Evolutionary conservation across 1,140 invertebrate species (phyloP).

Genomic region (Pygmarrhopalites habei): DNA sequence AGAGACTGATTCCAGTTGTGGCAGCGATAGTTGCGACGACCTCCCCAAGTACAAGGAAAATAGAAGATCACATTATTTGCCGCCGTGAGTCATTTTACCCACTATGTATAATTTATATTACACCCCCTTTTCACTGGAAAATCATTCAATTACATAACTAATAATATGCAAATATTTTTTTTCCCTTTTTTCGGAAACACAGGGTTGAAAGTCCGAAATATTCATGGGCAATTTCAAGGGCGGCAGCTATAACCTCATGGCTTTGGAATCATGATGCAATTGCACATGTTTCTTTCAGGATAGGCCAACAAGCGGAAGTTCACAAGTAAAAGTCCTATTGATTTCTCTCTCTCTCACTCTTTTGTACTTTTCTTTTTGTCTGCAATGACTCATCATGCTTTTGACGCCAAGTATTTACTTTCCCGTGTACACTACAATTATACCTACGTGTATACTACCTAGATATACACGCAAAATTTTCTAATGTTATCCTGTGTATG

Average conservation of each 20-base stretch:
- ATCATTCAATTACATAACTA: no score
- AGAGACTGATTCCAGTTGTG: slow-evolving; percentile 12
- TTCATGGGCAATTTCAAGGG: slow-evolving; percentile 1
- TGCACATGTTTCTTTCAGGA: slow-evolving; percentile 9
- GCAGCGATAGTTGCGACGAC: slow-evolving; percentile 1
- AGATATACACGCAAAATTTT: no score
- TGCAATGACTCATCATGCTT: no score
- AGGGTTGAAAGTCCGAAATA: neutral
- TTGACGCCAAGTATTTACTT: no score
- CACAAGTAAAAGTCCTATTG: slow-evolving; percentile 3
- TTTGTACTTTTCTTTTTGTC: no score
- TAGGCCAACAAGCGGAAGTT: slow-evolving; percentile 3
- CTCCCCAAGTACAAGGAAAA: neutral
- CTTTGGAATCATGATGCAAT: slow-evolving; percentile 17
- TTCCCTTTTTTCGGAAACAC: neutral
- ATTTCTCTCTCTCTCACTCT: no score
- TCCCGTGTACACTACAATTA: no score
- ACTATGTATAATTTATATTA: neutral
- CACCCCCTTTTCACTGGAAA: no score
- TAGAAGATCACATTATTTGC: neutral
- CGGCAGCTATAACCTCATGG: slow-evolving; percentile 7
- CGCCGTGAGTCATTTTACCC: no score
- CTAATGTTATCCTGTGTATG: no score
- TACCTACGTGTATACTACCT: no score
- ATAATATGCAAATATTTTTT: no score